Conservation (phyloP, 2,113 vertebrate genomes). For the Crotophaga sulcirostris region DNA sequence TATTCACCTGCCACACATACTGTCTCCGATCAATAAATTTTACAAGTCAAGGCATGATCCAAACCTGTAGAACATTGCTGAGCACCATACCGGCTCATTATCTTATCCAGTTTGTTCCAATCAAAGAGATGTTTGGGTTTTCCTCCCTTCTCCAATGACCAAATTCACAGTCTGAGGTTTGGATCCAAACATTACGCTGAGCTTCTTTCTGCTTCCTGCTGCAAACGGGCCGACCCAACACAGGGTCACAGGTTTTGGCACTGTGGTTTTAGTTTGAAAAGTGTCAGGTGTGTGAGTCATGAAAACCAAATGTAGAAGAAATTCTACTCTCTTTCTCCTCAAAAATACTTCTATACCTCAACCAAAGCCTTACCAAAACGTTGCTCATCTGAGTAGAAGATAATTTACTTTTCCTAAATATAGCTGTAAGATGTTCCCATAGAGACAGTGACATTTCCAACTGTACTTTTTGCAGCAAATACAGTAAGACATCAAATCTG, state of each 20-base stretch:
- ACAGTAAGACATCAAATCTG: neutral
- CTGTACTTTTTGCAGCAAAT: neutral
- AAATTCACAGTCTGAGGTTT: neutral
- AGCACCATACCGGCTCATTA: accelerated
- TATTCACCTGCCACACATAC: accelerated
- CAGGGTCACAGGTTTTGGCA: neutral
- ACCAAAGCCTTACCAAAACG: neutral
- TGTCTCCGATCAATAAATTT: neutral
- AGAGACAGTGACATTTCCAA: constrained; percentile 10
- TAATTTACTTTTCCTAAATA: constrained; percentile 39
- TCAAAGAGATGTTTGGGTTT: neutral
- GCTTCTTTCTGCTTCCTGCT: neutral
- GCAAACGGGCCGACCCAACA: neutral
- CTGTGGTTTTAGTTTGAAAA: neutral
- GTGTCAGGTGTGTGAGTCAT: neutral
- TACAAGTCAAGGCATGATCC: neutral
- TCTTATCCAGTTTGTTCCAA: neutral
- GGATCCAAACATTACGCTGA: neutral
- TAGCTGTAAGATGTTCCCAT: constrained; percentile 23
- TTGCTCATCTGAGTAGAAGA: neutral
- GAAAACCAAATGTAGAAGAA: neutral
- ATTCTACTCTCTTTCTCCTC: neutral
- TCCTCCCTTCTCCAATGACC: accelerated
- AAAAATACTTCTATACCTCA: neutral
- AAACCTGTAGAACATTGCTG: neutral